phyloP scores from a whole-genome alignment of 2,113 vertebrate species.

The Etheostoma spectabile region DNA sequence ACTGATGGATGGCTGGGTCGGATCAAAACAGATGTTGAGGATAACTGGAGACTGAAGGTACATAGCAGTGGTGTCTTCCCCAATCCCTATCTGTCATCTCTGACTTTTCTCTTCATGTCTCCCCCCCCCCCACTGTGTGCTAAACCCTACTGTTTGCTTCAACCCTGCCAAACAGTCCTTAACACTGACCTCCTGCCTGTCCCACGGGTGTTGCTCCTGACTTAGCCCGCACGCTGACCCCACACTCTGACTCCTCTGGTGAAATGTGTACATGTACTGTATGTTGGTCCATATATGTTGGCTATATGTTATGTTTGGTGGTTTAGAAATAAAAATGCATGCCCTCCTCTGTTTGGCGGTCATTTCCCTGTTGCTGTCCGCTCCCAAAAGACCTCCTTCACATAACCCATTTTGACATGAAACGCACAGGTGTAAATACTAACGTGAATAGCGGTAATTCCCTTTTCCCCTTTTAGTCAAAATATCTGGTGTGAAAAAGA shows the following conservation, averaged over 20 bases:
- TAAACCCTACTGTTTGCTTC: too few relatives aligned
- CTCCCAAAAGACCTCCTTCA: background rate
- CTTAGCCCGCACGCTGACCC: constrained; percentile 38
- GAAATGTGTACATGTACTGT: constrained; percentile 37
- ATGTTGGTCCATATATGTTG: constrained; percentile 33
- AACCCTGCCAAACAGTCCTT: constrained; percentile 42
- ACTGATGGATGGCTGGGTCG: constrained; percentile 90
- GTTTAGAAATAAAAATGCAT: background rate
- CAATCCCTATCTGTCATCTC: background rate
- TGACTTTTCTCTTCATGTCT: too few relatives aligned
- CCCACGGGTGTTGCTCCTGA: constrained; percentile 18
- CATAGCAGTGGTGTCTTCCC: background rate
- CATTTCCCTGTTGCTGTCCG: background rate
- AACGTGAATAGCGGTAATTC: background rate
- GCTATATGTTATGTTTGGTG: background rate
- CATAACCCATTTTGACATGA: background rate
- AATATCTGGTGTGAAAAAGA: constrained; percentile 6
- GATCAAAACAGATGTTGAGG: constrained; percentile 94
- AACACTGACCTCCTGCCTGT: constrained; percentile 42
- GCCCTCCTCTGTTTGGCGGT: constrained; percentile 1
- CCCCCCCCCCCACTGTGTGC: too few relatives aligned
- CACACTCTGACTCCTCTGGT: constrained; percentile 44
- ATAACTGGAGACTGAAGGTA: constrained; percentile 99
- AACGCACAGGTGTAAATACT: background rate
- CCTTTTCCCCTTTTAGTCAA: background rate